Evolutionary conservation across 2,888 invertebrate genomes (phyloP), one percentile per base, ranked within the genome.

Genomic region (Temnothorax unifasciatus): DNA sequence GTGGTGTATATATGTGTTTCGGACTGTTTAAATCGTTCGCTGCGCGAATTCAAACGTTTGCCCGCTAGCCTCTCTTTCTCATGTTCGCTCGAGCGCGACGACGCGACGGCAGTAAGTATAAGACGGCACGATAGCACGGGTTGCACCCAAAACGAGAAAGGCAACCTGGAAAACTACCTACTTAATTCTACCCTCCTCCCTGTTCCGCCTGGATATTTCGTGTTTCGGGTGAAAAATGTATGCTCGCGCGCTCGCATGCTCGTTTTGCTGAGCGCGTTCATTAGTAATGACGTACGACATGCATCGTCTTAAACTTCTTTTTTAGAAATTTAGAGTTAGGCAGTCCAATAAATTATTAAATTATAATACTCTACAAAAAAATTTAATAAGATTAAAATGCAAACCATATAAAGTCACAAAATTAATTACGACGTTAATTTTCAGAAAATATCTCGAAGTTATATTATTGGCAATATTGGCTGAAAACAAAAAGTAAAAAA

Each of bases 11-110:
- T 57, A 25, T 59, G 21, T 4, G 38, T 76, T 84, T 86, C 82
- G 88, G 66, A 83, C 88, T 85, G 76, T 90, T 87, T 90, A 90
- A 90, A 90, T 87, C 87, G 87, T 86, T 66, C 68, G 81, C 34
- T 34, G 77, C 76, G 82, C 85, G 88, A 82, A 83, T 88, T 88
- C 88, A 73, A 85, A 76, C 85, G 64, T 83, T 25, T 84, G 83
- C 82, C 73, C 84, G 34, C 75, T 34, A 34, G 18, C 50, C 25
- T 38, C 66, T 64, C 15, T 21, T 11, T 41, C 11, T 11, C 21
- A 21, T 44, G 52, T 25, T 57, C n/a, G 57, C 21, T 64, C 76
- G 38, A 47, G 75, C 76, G 63, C 38, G 41, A 54, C 76, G 64
- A 66, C 47, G 47, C 76, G 64, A 66, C 47, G 47, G 59, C 47